phyloP scores from a whole-genome alignment of 2,888 invertebrate species.

The Melanostoma scalare region DNA sequence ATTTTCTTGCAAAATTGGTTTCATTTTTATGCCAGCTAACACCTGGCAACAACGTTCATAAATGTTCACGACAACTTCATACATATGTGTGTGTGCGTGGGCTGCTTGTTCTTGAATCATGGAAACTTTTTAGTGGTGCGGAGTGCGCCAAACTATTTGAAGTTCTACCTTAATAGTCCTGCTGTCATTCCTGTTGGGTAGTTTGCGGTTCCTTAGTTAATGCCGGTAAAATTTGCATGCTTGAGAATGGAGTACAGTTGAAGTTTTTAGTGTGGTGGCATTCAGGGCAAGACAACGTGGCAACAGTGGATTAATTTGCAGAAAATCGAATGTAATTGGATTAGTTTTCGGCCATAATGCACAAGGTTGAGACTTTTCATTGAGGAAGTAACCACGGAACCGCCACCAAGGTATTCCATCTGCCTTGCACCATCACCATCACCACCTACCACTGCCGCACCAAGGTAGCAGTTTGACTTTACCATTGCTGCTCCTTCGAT shows the following conservation, averaged over 20 bases:
- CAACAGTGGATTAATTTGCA: constrained; percentile 68
- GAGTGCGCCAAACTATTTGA: constrained; percentile 50
- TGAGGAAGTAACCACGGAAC: constrained; percentile 59
- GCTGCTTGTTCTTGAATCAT: constrained; percentile 32
- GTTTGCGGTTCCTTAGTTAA: constrained; percentile 70
- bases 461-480: constrained; percentile 18
- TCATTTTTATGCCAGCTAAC: neutral
- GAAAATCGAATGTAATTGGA: constrained; percentile 73
- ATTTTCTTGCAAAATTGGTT: no score
- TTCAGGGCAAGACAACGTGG: constrained; percentile 37
- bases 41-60: constrained; percentile 1
- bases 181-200: constrained; percentile 72
- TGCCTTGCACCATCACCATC: constrained; percentile 3
- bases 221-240: constrained; percentile 70
- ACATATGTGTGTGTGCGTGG: constrained; percentile 10
- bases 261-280: constrained; percentile 46
- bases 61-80: neutral
- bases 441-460: neutral
- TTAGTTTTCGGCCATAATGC: constrained; percentile 68
- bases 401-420: constrained; percentile 12
- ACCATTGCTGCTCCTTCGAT: neutral
- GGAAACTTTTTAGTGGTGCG: constrained; percentile 61
- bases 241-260: constrained; percentile 55
- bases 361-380: constrained; percentile 59
- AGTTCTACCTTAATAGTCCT: constrained; percentile 72